Evolutionary conservation across 2,797 vertebrate species (phyloP).

Genomic region (Cryptoblepharus egeriae): DNA sequence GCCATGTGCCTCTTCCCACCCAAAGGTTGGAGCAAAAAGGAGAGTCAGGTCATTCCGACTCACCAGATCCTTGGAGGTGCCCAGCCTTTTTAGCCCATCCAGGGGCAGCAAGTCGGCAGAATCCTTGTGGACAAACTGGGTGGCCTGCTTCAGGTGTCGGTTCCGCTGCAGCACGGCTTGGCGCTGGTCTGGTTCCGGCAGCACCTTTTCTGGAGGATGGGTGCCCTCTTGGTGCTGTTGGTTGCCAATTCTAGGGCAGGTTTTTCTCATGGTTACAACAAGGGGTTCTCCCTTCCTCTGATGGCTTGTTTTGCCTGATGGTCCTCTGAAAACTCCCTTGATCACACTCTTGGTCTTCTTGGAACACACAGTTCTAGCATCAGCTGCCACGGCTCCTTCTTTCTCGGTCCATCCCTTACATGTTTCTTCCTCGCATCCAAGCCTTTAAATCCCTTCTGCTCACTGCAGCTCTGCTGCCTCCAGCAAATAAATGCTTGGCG

Average conservation of each 20-base stretch:
- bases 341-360: conserved; percentile 41
- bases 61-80: conserved; percentile 95
- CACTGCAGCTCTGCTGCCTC: conserved; percentile 33
- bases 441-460: conserved; percentile 32
- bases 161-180: conserved; percentile 92
- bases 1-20: no score
- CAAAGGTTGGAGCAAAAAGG: no score
- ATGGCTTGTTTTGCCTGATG: conserved; percentile 13
- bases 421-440: conserved; percentile 2
- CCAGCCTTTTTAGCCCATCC: conserved; percentile 92
- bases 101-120: conserved; percentile 96
- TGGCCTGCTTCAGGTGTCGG: conserved; percentile 92
- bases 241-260: conserved; percentile 58
- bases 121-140: conserved; percentile 96
- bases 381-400: conserved; percentile 25
- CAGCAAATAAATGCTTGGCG: conserved; percentile 33
- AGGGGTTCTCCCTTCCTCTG: conserved; percentile 4
- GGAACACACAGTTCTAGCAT: conserved; percentile 42
- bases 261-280: conserved; percentile 64
- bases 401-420: not conserved
- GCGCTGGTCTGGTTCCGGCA: conserved; percentile 81
- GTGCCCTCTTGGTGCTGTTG: conserved; percentile 34
- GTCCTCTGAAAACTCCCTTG: conserved; percentile 25
- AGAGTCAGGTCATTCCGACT: conserved; percentile 66
- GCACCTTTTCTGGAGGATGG: conserved; percentile 25